Evolutionary conservation across 2,888 invertebrate species (phyloP).

Genomic region (Tyria jacobaeae): DNA sequence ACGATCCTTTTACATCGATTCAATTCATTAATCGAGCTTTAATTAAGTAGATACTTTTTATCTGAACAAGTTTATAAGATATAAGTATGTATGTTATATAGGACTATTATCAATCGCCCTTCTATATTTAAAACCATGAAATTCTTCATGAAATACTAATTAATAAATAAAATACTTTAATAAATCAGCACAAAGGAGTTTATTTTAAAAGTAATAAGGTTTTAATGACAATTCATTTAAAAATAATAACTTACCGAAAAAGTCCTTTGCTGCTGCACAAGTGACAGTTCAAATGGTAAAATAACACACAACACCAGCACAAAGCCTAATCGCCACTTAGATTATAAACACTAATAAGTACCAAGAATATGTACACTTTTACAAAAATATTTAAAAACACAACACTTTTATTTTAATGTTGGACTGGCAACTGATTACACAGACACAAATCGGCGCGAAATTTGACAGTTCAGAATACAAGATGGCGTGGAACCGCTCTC

Average conservation of each 20-base stretch:
- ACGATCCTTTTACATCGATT: conserved; percentile 47
- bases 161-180: no score
- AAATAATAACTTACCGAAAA: conserved; percentile 54
- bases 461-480: conserved; percentile 63
- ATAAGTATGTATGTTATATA: no score
- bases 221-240: background rate
- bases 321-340: conserved; percentile 48
- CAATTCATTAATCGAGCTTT: conserved; percentile 20
- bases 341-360: conserved; percentile 45
- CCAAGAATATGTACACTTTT: conserved; percentile 31
- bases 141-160: no score
- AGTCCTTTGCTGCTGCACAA: conserved; percentile 54
- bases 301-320: conserved; percentile 64
- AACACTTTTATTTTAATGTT: conserved; percentile 38
- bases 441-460: conserved; percentile 70
- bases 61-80: conserved; percentile 8
- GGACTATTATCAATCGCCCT: conserved; percentile 12
- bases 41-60: conserved; percentile 21
- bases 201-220: background rate
- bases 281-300: conserved; percentile 63
- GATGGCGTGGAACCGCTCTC: conserved; percentile 71
- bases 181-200: no score
- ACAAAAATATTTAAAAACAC: conserved; percentile 40
- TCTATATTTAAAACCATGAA: conserved; percentile 13
- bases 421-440: conserved; percentile 50